Conservation (phyloP, 2,113 vertebrate genomes). For the Seriola dumerili region DNA sequence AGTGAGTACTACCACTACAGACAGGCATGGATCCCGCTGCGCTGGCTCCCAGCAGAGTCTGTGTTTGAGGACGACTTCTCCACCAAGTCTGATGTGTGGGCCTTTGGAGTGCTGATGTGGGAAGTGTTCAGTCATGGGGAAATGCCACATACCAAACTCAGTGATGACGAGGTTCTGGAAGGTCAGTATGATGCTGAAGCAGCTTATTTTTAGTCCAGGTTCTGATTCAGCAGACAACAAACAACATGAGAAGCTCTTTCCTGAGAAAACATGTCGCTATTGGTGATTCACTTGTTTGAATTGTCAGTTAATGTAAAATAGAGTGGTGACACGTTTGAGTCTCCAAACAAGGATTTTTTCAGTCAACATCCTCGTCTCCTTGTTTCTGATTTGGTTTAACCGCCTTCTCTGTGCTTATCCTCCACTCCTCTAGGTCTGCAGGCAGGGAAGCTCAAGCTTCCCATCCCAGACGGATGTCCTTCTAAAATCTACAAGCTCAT, state of each 20-base stretch:
- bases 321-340: background rate
- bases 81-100: conserved; percentile 97
- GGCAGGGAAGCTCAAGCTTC: conserved; percentile 89
- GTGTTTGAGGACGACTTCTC: conserved; percentile 96
- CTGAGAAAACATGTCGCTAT: background rate
- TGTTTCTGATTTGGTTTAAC: conserved; percentile 1
- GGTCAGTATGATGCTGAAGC: conserved; percentile 80
- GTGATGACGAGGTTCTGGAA: conserved; percentile 93
- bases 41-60: conserved; percentile 96
- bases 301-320: background rate
- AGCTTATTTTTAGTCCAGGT: background rate
- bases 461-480: conserved; percentile 90
- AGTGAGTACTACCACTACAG: conserved; percentile 98
- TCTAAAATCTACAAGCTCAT: conserved; percentile 93
- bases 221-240: background rate
- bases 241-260: background rate
- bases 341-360: background rate
- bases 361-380: background rate
- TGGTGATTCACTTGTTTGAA: background rate
- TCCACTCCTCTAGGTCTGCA: conserved; percentile 86
- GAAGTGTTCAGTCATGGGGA: conserved; percentile 96
- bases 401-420: background rate
- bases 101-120: conserved; percentile 98
- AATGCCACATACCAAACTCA: conserved; percentile 89
- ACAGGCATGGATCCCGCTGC: conserved; percentile 95